A percentile compares a stretch with the other conserved stretches of the same genome.
phyloP scores from a whole-genome alignment of 2,113 vertebrate genomes.

The Trichomycterus rosablanca region DNA sequence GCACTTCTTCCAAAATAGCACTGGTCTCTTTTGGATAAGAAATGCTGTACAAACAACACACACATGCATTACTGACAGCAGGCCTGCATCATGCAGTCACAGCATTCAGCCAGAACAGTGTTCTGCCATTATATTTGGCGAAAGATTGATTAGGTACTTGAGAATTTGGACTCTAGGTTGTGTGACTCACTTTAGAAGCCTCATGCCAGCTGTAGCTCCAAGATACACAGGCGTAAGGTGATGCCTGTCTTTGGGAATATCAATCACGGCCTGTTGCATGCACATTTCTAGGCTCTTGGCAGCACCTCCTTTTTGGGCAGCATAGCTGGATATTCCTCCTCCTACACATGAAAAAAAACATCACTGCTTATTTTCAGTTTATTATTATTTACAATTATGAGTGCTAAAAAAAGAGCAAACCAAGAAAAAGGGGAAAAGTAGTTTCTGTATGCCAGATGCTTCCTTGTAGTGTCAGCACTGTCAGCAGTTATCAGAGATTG shows the following conservation, averaged over 20 bases:
- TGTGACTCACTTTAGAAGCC: conserved; percentile 71
- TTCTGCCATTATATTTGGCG: not conserved
- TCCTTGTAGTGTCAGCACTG: conserved; percentile 18
- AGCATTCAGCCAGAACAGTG: not conserved
- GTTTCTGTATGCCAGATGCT: conserved; percentile 10
- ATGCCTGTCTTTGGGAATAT: conserved; percentile 65
- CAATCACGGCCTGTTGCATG: conserved; percentile 59
- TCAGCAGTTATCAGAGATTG: conserved; percentile 20
- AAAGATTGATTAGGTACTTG: not conserved
- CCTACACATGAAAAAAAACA: conserved; percentile 40
- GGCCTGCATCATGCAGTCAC: not conserved
- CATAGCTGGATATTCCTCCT: conserved; percentile 64
- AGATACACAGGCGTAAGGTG: conserved; percentile 64
- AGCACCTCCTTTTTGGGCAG: conserved; percentile 44
- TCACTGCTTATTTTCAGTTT: no score
- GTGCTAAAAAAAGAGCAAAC: not conserved
- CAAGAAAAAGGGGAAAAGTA: not conserved
- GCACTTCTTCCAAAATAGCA: conserved; percentile 63
- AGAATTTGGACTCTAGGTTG: not conserved
- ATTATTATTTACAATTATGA: not conserved
- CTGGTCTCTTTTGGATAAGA: conserved; percentile 47
- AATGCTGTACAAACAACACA: conserved; percentile 56
- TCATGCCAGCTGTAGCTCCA: conserved; percentile 82
- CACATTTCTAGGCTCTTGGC: conserved; percentile 61
- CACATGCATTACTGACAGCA: not conserved